Evolutionary conservation across 1,140 invertebrate species (phyloP), one percentile per base, ranked within the genome.

Genomic region (Orussus abietinus): DNA sequence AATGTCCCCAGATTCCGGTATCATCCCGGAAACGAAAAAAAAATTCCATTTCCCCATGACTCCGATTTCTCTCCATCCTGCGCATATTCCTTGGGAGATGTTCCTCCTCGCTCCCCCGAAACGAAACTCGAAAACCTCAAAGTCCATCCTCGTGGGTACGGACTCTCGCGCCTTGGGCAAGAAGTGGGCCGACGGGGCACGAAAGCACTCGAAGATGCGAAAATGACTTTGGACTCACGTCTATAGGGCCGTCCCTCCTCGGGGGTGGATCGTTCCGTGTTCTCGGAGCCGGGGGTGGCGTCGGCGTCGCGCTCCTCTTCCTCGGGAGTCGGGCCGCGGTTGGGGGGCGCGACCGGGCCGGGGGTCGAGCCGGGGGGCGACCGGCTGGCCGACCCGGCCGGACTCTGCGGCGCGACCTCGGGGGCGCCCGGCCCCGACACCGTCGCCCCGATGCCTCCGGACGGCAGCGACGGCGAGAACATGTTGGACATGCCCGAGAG

Each of bases 181-280:
- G n/a, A n/a, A n/a, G n/a, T n/a, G n/a, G n/a, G n/a, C n/a, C n/a
- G n/a, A n/a, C n/a, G n/a, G n/a, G n/a, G n/a, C n/a, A n/a, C n/a
- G n/a, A n/a, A n/a, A n/a, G n/a, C n/a, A n/a, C n/a, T n/a, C n/a
- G n/a, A n/a, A n/a, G n/a, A n/a, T n/a, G n/a, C n/a, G n/a, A n/a
- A n/a, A n/a, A n/a, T n/a, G n/a, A n/a, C n/a, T n/a, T n/a, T n/a
- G n/a, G n/a, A 76, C 75, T 77, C 50, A 77, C 75, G 72, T 74
- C 75, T 67, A 39, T 73, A 76, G 6, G 74, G 72, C 38, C 75
- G 67, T 54, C 72, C 67, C 43, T 78, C 76, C 48, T 78, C 77
- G 0, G 76, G 77, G 6, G 74, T 77, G 7, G 75, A 77, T 10
- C 77, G 57, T 35, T 79, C 77, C 11, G 76, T 77, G 38, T 74